A percentile compares a stretch with the other conserved stretches of the same genome.
Conservation (phyloP, 2,888 invertebrate species). For the Caenorhabditis sp. region DNA sequence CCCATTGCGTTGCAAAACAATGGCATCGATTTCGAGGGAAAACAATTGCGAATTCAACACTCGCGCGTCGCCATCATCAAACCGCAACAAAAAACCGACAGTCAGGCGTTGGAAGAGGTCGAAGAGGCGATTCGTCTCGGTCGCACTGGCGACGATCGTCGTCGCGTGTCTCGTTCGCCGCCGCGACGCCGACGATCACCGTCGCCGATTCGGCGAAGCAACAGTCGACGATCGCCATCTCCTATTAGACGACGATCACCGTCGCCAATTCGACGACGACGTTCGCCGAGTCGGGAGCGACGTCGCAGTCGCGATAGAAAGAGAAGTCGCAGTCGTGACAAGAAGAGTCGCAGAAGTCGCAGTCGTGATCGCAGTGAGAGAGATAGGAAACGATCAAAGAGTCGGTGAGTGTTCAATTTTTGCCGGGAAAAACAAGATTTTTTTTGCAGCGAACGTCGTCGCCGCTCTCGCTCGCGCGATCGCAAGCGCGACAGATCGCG, state of each 20-base stretch:
- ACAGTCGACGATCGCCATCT: slow-evolving; percentile 15
- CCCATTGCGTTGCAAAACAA: slow-evolving; percentile 84
- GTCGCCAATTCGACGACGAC: slow-evolving; percentile 32
- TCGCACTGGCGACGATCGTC: slow-evolving; percentile 20
- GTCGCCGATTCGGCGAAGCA: slow-evolving; percentile 36
- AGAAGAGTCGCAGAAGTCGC: slow-evolving; percentile 26
- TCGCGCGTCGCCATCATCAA: slow-evolving; percentile 86
- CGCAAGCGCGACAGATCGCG: slow-evolving; percentile 46
- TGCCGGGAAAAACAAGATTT: too few relatives aligned
- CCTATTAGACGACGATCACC: slow-evolving; percentile 2
- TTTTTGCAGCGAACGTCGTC: too few relatives aligned
- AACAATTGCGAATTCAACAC: slow-evolving; percentile 81
- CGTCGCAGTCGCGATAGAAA: slow-evolving; percentile 21
- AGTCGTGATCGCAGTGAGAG: slow-evolving; percentile 21
- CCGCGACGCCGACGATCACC: slow-evolving; percentile 50
- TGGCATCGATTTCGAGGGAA: slow-evolving; percentile 80
- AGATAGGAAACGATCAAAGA: slow-evolving; percentile 20
- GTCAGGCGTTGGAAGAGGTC: slow-evolving; percentile 91
- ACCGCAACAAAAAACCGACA: slow-evolving; percentile 92
- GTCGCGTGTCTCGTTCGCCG: slow-evolving; percentile 38
- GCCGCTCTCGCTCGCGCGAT: slow-evolving; percentile 19
- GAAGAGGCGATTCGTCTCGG: slow-evolving; percentile 92
- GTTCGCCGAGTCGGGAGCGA: slow-evolving; percentile 13
- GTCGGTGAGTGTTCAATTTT: slow-evolving; percentile 14
- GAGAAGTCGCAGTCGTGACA: slow-evolving; percentile 31